phyloP scores from a whole-genome alignment of 2,797 vertebrate genomes.

The Thunnus albacares region DNA sequence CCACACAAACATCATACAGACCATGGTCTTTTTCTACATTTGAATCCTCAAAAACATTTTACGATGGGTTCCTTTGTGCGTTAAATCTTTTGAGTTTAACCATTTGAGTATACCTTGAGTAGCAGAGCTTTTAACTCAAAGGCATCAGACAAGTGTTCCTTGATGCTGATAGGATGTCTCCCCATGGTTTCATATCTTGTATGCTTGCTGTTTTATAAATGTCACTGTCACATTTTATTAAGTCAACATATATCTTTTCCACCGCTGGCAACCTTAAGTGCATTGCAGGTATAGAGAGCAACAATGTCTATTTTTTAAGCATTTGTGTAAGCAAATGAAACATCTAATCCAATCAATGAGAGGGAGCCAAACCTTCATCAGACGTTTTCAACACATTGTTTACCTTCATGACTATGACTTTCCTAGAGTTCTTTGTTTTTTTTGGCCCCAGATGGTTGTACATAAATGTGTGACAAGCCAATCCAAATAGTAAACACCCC shows the following conservation, averaged over 20 bases:
- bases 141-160: constrained; percentile 43
- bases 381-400: constrained; percentile 43
- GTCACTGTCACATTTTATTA: constrained; percentile 60
- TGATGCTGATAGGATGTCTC: constrained; percentile 42
- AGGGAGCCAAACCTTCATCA: constrained; percentile 3
- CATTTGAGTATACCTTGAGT: constrained; percentile 30
- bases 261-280: constrained; percentile 6
- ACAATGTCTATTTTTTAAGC: constrained; percentile 18
- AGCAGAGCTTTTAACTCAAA: constrained; percentile 46
- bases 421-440: constrained; percentile 17
- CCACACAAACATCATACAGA: constrained; percentile 33
- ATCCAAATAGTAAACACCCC: constrained; percentile 61
- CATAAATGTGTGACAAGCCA: constrained; percentile 54
- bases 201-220: constrained; percentile 56
- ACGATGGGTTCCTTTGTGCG: constrained; percentile 18
- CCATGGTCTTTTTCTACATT: constrained; percentile 18
- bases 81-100: constrained; percentile 43
- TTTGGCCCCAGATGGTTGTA: constrained; percentile 52
- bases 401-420: constrained; percentile 27
- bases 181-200: constrained; percentile 34
- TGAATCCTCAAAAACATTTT: constrained; percentile 15
- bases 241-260: constrained; percentile 4
- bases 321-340: constrained; percentile 23
- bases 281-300: constrained; percentile 25
- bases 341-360: constrained; percentile 35